These are phyloP conservation scores for Drosophila punjabiensis DNA, from an alignment of 1,140 invertebrate species.

Conservation along the genomic window DNA sequence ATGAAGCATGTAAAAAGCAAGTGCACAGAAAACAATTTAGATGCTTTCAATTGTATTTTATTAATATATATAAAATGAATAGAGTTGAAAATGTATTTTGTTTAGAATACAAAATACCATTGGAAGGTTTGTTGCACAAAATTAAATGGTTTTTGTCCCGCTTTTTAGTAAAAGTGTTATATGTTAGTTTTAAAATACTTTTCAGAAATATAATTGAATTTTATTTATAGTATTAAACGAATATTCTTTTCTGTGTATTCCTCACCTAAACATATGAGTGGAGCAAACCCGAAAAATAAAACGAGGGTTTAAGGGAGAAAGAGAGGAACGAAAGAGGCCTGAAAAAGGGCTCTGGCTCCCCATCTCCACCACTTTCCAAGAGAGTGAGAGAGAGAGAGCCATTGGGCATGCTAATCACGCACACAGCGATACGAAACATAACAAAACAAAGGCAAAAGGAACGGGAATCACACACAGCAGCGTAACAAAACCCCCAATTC, in stretches of 20 bases:
- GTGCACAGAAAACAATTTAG: neutral
- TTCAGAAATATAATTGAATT: neutral
- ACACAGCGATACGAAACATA: conserved; percentile 36
- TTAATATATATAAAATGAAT: neutral
- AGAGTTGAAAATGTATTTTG: neutral
- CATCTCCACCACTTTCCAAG: neutral
- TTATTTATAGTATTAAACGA: too few species aligned
- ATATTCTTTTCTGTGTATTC: neutral
- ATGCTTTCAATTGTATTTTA: too few species aligned
- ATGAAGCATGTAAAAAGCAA: conserved; percentile 9
- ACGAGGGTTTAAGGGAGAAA: conserved; percentile 7
- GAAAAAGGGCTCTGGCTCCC: conserved; percentile 37
- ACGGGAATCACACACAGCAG: conserved; percentile 36
- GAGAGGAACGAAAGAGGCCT: neutral
- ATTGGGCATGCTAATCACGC: conserved; percentile 71
- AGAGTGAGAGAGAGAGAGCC: conserved; percentile 22
- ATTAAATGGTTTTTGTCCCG: too few species aligned
- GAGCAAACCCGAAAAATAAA: conserved; percentile 6
- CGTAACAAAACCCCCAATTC: conserved; percentile 30
- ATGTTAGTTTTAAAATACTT: too few species aligned
- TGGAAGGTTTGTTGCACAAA: too few species aligned
- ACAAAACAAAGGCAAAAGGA: conserved; percentile 35
- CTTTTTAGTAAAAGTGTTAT: too few species aligned
- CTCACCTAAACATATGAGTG: conserved; percentile 15
- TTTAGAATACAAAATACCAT: too few species aligned